Conservation (phyloP, 2,797 vertebrate species). For the Spinus pinus region DNA sequence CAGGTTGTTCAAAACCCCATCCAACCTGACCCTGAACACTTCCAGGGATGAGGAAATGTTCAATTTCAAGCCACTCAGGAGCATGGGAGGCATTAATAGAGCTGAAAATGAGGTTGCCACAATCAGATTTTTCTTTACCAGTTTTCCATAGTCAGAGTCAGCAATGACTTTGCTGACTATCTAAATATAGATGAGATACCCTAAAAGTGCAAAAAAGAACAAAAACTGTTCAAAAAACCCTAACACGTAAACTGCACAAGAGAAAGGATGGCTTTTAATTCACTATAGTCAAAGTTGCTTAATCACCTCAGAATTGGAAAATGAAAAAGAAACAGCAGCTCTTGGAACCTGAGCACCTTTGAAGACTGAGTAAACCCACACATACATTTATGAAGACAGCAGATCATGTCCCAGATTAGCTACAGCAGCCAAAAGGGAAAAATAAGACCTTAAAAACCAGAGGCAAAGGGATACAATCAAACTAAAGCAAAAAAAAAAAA, state of each 20-base stretch:
- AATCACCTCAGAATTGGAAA: neutral
- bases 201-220: neutral
- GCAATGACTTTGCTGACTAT: neutral
- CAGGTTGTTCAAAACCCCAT: neutral
- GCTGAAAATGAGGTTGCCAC: neutral
- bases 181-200: neutral
- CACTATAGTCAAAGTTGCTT: neutral
- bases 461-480: neutral
- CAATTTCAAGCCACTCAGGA: neutral
- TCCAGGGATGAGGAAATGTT: neutral
- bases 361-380: neutral
- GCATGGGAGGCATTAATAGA: neutral
- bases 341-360: neutral
- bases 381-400: neutral
- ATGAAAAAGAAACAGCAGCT: neutral
- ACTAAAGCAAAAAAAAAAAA: constrained; percentile 7
- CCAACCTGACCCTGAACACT: neutral
- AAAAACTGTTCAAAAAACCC: neutral
- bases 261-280: neutral
- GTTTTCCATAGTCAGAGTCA: neutral
- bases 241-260: neutral
- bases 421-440: neutral
- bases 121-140: neutral
- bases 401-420: neutral
- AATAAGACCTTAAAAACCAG: constrained; percentile 32